Percentiles rank a stretch among this genome's conserved stretches.
Conservation (phyloP, 2,797 vertebrate species). For the Vireo griseus region DNA sequence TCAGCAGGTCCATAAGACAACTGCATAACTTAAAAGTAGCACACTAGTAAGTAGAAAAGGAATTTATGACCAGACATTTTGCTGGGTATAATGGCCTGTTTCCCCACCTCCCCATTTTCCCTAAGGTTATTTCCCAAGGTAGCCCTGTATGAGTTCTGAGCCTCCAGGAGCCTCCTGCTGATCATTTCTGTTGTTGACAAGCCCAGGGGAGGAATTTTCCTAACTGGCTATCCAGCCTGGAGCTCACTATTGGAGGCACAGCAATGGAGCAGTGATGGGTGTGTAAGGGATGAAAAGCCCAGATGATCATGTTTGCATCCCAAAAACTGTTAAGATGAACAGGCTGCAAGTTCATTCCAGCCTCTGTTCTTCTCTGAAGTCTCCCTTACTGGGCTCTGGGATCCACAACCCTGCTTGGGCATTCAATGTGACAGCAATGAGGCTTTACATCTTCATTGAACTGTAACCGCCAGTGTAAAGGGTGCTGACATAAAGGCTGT, state of each 20-base stretch:
- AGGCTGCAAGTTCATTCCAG: background rate
- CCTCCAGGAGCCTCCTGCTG: background rate
- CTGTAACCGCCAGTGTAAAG: background rate
- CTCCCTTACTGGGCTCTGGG: background rate
- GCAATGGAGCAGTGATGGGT: background rate
- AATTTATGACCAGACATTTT: background rate
- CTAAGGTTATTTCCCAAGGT: background rate
- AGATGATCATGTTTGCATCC: background rate
- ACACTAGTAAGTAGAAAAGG: background rate
- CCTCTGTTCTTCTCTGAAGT: background rate
- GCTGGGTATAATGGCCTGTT: background rate
- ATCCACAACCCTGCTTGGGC: background rate
- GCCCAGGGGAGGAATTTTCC: background rate
- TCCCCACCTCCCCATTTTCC: background rate
- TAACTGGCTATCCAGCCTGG: background rate
- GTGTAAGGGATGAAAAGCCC: background rate
- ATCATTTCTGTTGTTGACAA: background rate
- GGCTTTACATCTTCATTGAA: background rate
- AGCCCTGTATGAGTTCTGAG: background rate
- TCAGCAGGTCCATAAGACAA: background rate
- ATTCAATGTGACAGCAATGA: fast-evolving
- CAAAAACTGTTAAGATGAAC: background rate
- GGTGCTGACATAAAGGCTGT: background rate
- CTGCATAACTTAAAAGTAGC: background rate
- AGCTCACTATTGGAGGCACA: background rate